Percentiles rank a stretch among this genome's conserved stretches.
phyloP scores from a whole-genome alignment of 2,888 invertebrate genomes.

The Aricia artaxerxes region DNA sequence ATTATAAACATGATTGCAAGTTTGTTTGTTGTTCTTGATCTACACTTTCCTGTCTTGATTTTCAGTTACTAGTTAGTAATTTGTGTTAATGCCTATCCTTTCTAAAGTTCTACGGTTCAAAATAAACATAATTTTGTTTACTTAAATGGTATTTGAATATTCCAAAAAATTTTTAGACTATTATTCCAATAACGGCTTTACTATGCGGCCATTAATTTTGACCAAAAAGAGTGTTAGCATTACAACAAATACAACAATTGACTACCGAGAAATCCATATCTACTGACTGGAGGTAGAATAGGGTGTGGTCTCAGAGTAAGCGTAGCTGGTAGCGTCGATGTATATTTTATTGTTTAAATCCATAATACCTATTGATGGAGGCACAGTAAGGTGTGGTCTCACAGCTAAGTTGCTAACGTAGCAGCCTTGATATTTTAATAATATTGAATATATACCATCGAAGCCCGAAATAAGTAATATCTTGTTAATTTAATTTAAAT shows the following conservation, averaged over 20 bases:
- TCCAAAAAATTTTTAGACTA: background rate
- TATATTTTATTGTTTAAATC: too few relatives aligned
- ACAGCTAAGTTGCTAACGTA: too few relatives aligned
- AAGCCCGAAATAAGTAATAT: too few relatives aligned
- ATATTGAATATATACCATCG: too few relatives aligned
- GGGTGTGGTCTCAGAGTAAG: slow-evolving; percentile 1
- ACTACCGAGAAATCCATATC: slow-evolving; percentile 39
- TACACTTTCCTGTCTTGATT: too few relatives aligned
- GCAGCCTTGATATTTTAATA: too few relatives aligned
- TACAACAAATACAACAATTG: slow-evolving; percentile 33
- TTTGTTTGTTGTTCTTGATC: too few relatives aligned
- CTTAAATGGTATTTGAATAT: background rate
- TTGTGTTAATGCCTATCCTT: too few relatives aligned
- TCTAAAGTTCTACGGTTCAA: background rate
- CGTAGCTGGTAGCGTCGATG: background rate
- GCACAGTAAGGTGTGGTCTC: too few relatives aligned
- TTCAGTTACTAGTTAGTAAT: too few relatives aligned
- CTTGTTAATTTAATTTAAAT: too few relatives aligned
- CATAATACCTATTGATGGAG: too few relatives aligned
- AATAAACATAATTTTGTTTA: background rate
- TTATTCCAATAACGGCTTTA: background rate
- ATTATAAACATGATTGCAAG: background rate
- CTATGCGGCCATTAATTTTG: background rate
- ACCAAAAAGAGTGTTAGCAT: slow-evolving; percentile 11
- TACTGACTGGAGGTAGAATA: slow-evolving; percentile 31